A percentile compares a stretch with the other conserved stretches of the same genome.
Evolutionary conservation across 2,888 invertebrate species (phyloP).

Genomic region (Lamproptera curius): DNA sequence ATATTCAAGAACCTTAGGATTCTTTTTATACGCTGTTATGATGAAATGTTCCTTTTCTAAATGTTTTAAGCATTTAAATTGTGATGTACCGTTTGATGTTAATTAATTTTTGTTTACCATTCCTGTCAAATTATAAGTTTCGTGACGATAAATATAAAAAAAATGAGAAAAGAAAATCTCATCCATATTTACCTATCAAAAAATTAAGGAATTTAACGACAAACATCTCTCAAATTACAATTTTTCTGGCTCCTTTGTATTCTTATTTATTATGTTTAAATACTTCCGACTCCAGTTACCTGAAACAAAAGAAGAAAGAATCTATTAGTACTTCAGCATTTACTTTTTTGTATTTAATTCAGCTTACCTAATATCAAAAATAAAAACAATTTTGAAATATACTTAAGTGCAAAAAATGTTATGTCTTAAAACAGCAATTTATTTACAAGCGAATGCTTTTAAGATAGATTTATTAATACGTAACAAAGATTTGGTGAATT

Average conservation of each 20-base stretch:
- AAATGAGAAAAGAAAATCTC: no score
- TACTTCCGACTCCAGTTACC: not conserved
- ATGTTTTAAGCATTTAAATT: not conserved
- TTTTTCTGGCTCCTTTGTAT: not conserved
- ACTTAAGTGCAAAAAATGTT: not conserved
- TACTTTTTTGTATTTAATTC: not conserved
- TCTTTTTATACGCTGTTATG: not conserved
- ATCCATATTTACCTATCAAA: no score
- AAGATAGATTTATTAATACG: slow-evolving; percentile 17
- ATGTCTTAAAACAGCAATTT: not conserved
- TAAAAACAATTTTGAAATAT: not conserved
- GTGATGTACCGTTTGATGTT: not conserved
- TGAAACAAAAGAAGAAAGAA: not conserved
- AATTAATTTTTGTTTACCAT: not conserved
- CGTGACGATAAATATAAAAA: no score
- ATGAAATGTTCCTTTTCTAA: not conserved
- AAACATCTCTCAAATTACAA: no score
- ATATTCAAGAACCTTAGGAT: not conserved
- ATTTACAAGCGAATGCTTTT: not conserved
- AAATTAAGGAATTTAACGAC: no score
- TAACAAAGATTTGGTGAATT: slow-evolving; percentile 11
- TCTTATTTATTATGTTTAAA: not conserved
- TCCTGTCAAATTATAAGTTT: not conserved
- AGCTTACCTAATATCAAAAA: not conserved
- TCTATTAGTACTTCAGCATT: not conserved